phyloP scores from a whole-genome alignment of 1,140 invertebrate genomes.

The Harlomillsia oculata region DNA sequence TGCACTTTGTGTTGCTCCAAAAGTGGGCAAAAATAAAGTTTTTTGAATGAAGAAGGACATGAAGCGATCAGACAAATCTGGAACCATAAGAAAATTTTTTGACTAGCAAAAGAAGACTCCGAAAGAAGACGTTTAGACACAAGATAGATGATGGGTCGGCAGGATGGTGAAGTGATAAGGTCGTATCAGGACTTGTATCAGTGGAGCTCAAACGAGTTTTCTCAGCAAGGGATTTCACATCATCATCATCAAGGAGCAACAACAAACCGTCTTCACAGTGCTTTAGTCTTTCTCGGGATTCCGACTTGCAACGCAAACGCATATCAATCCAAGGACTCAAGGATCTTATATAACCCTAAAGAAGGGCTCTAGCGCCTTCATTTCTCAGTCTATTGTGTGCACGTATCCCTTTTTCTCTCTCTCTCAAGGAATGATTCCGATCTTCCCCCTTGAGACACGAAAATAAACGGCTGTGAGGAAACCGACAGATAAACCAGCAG shows the following conservation, averaged over 20 bases:
- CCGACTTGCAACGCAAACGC: no score
- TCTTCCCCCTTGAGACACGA: conserved; percentile 9
- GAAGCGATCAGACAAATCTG: no score
- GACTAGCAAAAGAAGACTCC: no score
- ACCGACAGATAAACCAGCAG: conserved; percentile 27
- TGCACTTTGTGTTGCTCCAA: no score
- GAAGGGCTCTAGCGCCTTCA: no score
- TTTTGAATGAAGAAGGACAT: no score
- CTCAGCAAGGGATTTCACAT: conserved; percentile 32
- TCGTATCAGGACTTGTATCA: conserved; percentile 30
- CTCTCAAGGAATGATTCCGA: neutral
- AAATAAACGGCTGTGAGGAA: conserved; percentile 12
- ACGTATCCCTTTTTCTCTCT: neutral
- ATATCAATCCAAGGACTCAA: no score
- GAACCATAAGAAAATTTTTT: no score
- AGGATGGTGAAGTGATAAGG: conserved; percentile 25
- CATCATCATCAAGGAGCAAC: conserved; percentile 32
- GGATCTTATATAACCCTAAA: no score
- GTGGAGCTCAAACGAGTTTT: conserved; percentile 33
- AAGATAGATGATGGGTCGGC: conserved; percentile 19
- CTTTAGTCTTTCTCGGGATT: no score
- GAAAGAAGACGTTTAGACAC: conserved; percentile 11
- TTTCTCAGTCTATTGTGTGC: neutral
- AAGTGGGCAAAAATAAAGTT: no score
- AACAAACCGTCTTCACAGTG: no score